phyloP scores from a whole-genome alignment of 2,888 invertebrate species.

The Axea sp. region DNA sequence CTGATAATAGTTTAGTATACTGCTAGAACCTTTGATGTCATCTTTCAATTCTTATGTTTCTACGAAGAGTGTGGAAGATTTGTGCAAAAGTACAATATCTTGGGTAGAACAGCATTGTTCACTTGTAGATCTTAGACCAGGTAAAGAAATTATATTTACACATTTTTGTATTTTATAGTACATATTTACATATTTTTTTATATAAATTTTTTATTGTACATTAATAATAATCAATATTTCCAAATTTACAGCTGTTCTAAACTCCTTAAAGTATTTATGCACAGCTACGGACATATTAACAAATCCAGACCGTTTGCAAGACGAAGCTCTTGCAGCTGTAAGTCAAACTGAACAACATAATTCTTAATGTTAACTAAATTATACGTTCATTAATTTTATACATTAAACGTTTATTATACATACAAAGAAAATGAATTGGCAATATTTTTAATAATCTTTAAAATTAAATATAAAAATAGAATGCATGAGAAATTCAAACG shows the following conservation, averaged over 20 bases:
- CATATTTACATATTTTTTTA: background rate
- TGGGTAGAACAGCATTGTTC: constrained; percentile 99
- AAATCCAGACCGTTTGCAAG: constrained; percentile 92
- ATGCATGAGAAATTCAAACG: too few relatives aligned
- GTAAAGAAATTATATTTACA: constrained; percentile 80
- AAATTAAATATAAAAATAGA: too few relatives aligned
- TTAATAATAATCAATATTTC: constrained; percentile 8
- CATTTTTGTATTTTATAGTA: too few relatives aligned
- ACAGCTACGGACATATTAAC: constrained; percentile 95
- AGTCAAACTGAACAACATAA: constrained; percentile 72
- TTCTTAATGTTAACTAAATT: too few relatives aligned
- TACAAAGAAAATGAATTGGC: too few relatives aligned
- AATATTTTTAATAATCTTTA: too few relatives aligned
- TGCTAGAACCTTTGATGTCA: constrained; percentile 92
- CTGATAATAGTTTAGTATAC: constrained; percentile 89
- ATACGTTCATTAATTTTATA: too few relatives aligned
- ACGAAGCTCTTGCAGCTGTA: constrained; percentile 92
- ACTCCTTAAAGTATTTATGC: constrained; percentile 93
- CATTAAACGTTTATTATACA: too few relatives aligned
- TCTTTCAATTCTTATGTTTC: constrained; percentile 96
- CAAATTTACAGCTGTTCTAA: constrained; percentile 87
- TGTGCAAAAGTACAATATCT: constrained; percentile 93
- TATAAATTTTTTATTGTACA: background rate
- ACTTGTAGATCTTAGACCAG: constrained; percentile 94
- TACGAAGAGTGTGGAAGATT: constrained; percentile 93